phyloP scores from a whole-genome alignment of 1,140 invertebrate species.

The Acyrthosiphon pisum region DNA sequence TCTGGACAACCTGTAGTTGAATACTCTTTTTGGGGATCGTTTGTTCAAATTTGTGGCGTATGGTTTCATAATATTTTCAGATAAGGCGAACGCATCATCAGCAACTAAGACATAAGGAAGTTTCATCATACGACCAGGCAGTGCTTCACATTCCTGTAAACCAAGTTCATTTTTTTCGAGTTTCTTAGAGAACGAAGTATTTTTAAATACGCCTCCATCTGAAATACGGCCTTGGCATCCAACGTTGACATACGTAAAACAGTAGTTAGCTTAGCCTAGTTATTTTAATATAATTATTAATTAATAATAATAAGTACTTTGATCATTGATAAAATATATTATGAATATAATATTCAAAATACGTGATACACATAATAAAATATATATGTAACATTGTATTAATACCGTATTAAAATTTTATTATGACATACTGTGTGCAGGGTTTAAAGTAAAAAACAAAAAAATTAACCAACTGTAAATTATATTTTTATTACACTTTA shows the following conservation, averaged over 20 bases:
- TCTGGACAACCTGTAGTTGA: conserved; percentile 60
- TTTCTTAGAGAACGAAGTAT: conserved; percentile 33
- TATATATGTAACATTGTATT: no score
- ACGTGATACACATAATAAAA: no score
- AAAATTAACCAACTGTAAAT: no score
- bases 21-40: conserved; percentile 48
- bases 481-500: no score
- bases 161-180: conserved; percentile 30
- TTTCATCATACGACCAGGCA: conserved; percentile 59
- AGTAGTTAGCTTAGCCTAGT: conserved; percentile 62
- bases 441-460: no score
- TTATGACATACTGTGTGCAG: no score
- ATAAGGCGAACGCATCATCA: conserved; percentile 63
- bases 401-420: no score
- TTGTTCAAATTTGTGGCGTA: conserved; percentile 60
- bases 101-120: conserved; percentile 64
- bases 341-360: no score
- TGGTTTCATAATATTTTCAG: conserved; percentile 61
- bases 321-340: no score
- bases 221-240: conserved; percentile 60
- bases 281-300: no score
- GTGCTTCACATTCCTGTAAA: conserved; percentile 59
- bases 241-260: conserved; percentile 59
- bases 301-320: no score
- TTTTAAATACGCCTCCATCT: conserved; percentile 63